Evolutionary conservation across 2,888 invertebrate species (phyloP).

Genomic region (Pegoplata infirma): DNA sequence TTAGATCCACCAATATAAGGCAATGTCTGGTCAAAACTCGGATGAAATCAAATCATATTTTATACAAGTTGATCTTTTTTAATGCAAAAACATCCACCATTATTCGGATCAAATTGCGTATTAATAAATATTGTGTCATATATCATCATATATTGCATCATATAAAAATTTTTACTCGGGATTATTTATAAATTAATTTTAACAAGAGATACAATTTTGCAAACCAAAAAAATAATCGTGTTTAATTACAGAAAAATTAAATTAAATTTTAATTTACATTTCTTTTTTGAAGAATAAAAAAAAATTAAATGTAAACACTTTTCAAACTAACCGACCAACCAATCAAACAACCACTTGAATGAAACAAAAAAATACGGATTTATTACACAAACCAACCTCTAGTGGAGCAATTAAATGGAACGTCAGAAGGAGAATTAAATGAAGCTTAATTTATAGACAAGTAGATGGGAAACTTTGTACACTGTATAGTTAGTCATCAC

Average conservation of each 20-base stretch:
- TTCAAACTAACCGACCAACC: neutral
- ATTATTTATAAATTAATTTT: neutral
- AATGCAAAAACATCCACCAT: too few species aligned
- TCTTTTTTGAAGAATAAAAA: neutral
- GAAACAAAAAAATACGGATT: constrained; percentile 23
- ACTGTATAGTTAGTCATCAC: too few species aligned
- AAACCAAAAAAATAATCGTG: neutral
- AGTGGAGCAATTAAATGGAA: constrained; percentile 42
- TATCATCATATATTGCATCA: too few species aligned
- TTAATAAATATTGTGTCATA: too few species aligned
- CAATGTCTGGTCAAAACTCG: too few species aligned
- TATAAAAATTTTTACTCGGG: too few species aligned
- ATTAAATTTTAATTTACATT: neutral
- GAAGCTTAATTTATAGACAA: constrained; percentile 59
- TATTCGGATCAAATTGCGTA: too few species aligned
- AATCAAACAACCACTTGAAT: constrained; percentile 19
- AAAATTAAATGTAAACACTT: neutral
- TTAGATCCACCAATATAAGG: too few species aligned
- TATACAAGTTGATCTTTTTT: too few species aligned
- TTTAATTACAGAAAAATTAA: neutral
- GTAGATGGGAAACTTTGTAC: too few species aligned
- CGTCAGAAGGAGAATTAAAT: constrained; percentile 51
- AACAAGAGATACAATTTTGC: neutral
- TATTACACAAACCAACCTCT: constrained; percentile 2
- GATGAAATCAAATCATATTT: too few species aligned